Percentiles rank a stretch among this genome's conserved stretches.
These are phyloP conservation scores for Tragelaphus strepsiceros DNA, from an alignment of 2,113 vertebrate species.

Conservation along the genomic window DNA sequence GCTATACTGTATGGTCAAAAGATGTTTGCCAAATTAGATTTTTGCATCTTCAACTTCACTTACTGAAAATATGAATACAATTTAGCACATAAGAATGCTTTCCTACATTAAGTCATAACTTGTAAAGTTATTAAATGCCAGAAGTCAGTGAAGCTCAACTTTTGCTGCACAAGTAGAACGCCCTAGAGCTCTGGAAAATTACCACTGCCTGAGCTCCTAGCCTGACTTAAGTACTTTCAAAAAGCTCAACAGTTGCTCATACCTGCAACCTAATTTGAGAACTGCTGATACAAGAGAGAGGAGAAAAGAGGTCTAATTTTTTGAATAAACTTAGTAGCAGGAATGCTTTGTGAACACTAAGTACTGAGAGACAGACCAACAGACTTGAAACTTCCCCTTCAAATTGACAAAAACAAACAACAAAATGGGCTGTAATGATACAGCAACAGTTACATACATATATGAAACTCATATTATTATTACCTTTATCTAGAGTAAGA, in stretches of 20 bases:
- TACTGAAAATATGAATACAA: background rate
- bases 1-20: background rate
- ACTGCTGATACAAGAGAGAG: background rate
- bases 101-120: background rate
- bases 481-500: slow-evolving; percentile 96
- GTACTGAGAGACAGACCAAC: background rate
- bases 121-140: background rate
- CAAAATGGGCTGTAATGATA: background rate
- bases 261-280: background rate
- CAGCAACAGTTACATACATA: background rate
- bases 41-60: background rate
- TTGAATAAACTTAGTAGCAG: background rate
- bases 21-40: background rate
- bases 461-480: background rate
- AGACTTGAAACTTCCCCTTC: background rate
- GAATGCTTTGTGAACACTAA: background rate
- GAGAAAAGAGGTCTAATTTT: background rate
- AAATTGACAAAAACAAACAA: background rate
- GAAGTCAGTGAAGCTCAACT: background rate
- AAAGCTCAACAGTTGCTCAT: background rate
- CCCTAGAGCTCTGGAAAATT: background rate
- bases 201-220: background rate
- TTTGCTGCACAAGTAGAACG: background rate
- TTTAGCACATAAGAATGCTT: background rate
- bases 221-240: background rate